phyloP scores from a whole-genome alignment of 2,888 invertebrate genomes.

The Galeruca laticollis region DNA sequence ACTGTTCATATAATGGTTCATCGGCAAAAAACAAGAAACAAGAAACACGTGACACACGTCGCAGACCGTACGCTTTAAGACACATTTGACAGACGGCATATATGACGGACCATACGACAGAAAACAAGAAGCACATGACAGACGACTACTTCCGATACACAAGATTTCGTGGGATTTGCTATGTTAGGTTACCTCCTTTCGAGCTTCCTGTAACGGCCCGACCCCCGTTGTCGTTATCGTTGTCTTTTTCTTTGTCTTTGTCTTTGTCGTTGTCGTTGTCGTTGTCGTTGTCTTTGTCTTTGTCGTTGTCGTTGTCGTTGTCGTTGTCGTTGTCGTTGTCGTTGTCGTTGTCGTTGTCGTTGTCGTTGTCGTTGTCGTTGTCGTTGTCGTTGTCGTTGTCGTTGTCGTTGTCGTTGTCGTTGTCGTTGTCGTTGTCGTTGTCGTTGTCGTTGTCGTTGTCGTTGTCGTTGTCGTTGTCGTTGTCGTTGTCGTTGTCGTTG shows the following conservation, averaged over 20 bases:
- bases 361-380: background rate
- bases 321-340: slow-evolving; percentile 2
- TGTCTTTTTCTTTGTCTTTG: slow-evolving; percentile 11
- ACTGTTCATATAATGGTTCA: too few relatives aligned
- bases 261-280: slow-evolving; percentile 3
- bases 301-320: background rate
- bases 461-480: background rate
- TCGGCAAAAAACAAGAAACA: too few relatives aligned
- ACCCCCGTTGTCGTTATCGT: slow-evolving; percentile 20
- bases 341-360: background rate
- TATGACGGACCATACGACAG: too few relatives aligned
- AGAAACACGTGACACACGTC: too few relatives aligned
- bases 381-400: slow-evolving; percentile 2
- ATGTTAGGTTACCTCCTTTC: too few relatives aligned
- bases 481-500: background rate
- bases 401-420: background rate
- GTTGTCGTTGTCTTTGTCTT: slow-evolving; percentile 1
- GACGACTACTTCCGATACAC: too few relatives aligned
- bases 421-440: background rate
- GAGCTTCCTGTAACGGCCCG: too few relatives aligned
- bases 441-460: slow-evolving; percentile 2
- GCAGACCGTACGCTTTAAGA: too few relatives aligned
- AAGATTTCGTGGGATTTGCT: too few relatives aligned
- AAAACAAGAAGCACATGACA: too few relatives aligned
- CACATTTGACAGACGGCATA: too few relatives aligned